Percentiles rank a stretch among this genome's conserved stretches.
Conservation (phyloP, 2,797 vertebrate genomes). For the Alosa sapidissima region DNA sequence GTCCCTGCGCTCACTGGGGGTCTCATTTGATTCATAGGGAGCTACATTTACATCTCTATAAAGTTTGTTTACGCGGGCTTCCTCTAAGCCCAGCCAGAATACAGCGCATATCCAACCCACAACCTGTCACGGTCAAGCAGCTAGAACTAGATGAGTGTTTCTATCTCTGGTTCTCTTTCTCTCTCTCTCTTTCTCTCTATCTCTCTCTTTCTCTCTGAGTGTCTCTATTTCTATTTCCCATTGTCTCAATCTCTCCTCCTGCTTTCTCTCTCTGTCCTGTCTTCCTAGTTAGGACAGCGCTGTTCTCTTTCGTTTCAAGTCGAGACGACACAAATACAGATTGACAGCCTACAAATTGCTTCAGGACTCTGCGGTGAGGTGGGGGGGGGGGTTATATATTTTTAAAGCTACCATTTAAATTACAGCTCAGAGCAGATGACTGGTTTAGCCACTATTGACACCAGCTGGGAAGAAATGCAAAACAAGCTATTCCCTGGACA, state of each 20-base stretch:
- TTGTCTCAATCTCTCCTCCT: not conserved
- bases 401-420: conserved; percentile 53
- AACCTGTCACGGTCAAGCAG: conserved; percentile 35
- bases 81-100: conserved; percentile 27
- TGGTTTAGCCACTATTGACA: conserved; percentile 52
- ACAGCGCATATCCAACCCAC: conserved; percentile 28
- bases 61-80: conserved; percentile 37
- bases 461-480: conserved; percentile 40
- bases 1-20: conserved; percentile 10
- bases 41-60: conserved; percentile 32
- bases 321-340: conserved; percentile 54
- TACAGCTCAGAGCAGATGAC: conserved; percentile 49
- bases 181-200: conserved; percentile 20
- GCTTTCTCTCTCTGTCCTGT: not conserved
- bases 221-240: not conserved
- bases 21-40: conserved; percentile 32
- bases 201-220: not conserved
- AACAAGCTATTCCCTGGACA: conserved; percentile 52
- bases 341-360: conserved; percentile 62
- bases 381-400: conserved; percentile 41
- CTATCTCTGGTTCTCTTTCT: conserved; percentile 22
- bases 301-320: not conserved
- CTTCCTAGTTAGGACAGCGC: not conserved
- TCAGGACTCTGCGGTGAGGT: conserved; percentile 52
- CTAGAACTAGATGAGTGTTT: conserved; percentile 28